Percentiles rank a stretch among this genome's conserved stretches.
Evolutionary conservation across 2,797 vertebrate genomes (phyloP).

Genomic region (Typhlichthys eigenmanni): DNA sequence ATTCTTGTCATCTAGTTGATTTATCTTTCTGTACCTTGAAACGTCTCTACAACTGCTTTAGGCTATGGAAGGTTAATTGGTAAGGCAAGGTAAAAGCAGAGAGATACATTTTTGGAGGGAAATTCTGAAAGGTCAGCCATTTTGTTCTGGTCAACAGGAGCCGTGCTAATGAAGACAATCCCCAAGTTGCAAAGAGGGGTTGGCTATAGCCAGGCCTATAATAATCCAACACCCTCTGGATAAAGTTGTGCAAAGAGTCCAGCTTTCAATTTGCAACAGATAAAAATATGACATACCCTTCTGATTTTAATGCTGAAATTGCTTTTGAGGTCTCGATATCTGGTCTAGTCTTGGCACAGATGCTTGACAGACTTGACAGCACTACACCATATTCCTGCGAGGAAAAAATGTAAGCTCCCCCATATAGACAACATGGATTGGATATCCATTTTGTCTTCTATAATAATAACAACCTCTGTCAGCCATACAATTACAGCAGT

Average conservation of each 20-base stretch:
- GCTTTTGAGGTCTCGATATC: conserved; percentile 13
- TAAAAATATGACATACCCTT: conserved; percentile 24
- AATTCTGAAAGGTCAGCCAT: conserved; percentile 58
- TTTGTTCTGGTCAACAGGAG: conserved; percentile 55
- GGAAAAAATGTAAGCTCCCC: too few relatives aligned
- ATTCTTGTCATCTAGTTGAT: background rate
- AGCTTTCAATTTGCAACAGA: conserved; percentile 47
- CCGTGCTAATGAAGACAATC: conserved; percentile 62
- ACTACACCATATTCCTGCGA: background rate
- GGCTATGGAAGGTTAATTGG: conserved; percentile 35
- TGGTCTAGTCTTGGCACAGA: conserved; percentile 3
- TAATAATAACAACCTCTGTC: too few relatives aligned
- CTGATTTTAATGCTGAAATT: conserved; percentile 9
- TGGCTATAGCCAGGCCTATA: conserved; percentile 33
- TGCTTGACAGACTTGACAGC: conserved; percentile 1
- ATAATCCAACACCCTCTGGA: conserved; percentile 54
- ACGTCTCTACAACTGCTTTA: conserved; percentile 9
- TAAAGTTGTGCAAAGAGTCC: conserved; percentile 31
- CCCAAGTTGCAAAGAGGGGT: conserved; percentile 38
- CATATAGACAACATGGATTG: too few relatives aligned
- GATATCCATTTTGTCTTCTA: too few relatives aligned
- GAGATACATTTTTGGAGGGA: conserved; percentile 18
- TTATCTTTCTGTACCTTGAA: background rate
- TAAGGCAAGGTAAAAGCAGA: conserved; percentile 17
- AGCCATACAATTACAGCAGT: too few relatives aligned